A percentile compares a stretch with the other conserved stretches of the same genome.
phyloP scores from a whole-genome alignment of 2,888 invertebrate genomes.

The Synergus umbraculus region DNA sequence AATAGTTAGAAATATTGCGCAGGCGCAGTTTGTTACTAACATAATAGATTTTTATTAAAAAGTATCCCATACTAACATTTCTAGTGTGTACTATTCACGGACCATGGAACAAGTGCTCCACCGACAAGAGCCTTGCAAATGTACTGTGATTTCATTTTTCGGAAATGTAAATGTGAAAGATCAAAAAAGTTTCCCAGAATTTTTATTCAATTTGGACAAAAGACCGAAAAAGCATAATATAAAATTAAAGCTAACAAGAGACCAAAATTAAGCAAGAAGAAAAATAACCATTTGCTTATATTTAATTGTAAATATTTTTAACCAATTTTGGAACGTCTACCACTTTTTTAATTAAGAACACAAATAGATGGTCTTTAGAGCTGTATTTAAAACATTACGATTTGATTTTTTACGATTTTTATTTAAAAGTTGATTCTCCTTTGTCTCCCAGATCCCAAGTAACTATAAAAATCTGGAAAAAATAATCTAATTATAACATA shows the following conservation, averaged over 20 bases:
- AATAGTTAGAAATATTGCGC: slow-evolving; percentile 72
- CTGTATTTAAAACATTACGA: neutral
- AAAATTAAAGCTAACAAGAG: neutral
- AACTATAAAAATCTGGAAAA: slow-evolving; percentile 20
- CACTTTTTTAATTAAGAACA: neutral
- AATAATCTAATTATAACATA: slow-evolving; percentile 18
- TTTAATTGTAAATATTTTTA: neutral
- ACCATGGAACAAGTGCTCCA: slow-evolving; percentile 60
- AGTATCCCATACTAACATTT: slow-evolving; percentile 27
- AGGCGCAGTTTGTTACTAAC: slow-evolving; percentile 68
- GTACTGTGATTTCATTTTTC: slow-evolving; percentile 66
- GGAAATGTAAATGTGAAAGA: slow-evolving; percentile 55
- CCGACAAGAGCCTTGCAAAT: slow-evolving; percentile 62
- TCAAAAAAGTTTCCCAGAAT: slow-evolving; percentile 1
- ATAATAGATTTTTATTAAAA: slow-evolving; percentile 59
- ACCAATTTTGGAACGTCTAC: neutral
- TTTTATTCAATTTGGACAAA: neutral
- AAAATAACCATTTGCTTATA: neutral
- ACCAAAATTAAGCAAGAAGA: neutral
- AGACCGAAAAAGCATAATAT: neutral
- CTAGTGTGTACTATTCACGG: slow-evolving; percentile 50
- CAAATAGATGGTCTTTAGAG: neutral
- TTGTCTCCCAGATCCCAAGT: neutral
- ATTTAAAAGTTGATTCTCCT: neutral
- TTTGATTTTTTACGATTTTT: neutral